A percentile compares a stretch with the other conserved stretches of the same genome.
phyloP scores from a whole-genome alignment of 2,113 vertebrate species.

The Periophthalmodon schlosseri region DNA sequence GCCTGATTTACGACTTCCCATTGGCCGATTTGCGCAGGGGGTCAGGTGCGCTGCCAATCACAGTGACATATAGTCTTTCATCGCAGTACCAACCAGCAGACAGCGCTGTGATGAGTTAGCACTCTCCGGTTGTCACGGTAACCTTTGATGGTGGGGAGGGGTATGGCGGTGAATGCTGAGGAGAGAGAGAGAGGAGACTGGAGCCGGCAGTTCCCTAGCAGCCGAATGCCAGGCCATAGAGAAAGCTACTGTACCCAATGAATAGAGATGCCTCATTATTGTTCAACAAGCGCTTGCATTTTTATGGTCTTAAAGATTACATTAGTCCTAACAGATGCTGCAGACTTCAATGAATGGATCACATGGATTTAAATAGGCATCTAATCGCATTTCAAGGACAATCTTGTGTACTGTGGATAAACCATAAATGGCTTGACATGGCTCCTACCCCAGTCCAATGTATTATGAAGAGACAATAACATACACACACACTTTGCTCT shows the following conservation, averaged over 20 bases:
- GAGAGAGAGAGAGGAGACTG: conserved; percentile 31
- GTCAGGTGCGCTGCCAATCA: conserved; percentile 68
- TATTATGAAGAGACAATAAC: conserved; percentile 34
- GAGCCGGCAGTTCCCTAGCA: conserved; percentile 61
- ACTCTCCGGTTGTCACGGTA: conserved; percentile 75
- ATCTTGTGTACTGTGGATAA: conserved; percentile 17
- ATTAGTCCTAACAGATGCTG: conserved; percentile 15
- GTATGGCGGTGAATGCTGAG: conserved; percentile 66
- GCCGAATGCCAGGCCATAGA: conserved; percentile 31
- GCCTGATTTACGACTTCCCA: conserved; percentile 64
- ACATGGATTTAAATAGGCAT: conserved; percentile 23
- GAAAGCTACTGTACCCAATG: conserved; percentile 33
- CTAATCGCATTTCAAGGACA: conserved; percentile 38
- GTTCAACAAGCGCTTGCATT: conserved; percentile 17
- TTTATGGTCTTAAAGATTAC: conserved; percentile 9
- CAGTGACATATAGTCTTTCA: conserved; percentile 65
- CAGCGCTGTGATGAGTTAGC: conserved; percentile 73
- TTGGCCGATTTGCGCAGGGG: conserved; percentile 53
- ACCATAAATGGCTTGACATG: conserved; percentile 35
- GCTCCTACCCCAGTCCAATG: conserved; percentile 33
- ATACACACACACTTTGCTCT: conserved; percentile 22
- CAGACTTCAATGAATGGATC: conserved; percentile 9
- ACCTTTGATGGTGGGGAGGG: conserved; percentile 70
- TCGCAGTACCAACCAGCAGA: conserved; percentile 59
- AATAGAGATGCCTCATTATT: conserved; percentile 44